Percentiles rank a stretch among this genome's conserved stretches.
Evolutionary conservation across 2,797 vertebrate genomes (phyloP).

Genomic region (Tolypeutes matacus): DNA sequence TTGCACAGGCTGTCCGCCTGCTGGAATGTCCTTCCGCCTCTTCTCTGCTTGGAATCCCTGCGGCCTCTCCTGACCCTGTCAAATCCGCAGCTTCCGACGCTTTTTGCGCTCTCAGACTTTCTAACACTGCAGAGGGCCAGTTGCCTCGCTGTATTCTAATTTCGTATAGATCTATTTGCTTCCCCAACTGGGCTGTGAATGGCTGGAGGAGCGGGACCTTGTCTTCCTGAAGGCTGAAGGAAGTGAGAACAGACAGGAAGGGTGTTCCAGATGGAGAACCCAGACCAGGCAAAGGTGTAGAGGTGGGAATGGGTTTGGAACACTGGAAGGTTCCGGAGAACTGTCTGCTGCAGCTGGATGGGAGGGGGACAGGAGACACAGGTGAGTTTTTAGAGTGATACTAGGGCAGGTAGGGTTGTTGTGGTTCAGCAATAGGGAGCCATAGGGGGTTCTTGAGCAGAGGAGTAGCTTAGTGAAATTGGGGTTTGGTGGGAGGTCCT

Average conservation of each 20-base stretch:
- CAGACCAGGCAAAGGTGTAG: neutral
- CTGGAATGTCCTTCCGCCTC: neutral
- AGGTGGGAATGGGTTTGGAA: neutral
- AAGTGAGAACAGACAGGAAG: no score
- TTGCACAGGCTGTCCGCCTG: neutral
- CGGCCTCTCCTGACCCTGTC: neutral
- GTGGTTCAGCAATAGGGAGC: neutral
- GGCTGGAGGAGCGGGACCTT: neutral
- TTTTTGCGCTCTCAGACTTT: neutral
- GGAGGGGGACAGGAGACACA: neutral
- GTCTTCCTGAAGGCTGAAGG: neutral
- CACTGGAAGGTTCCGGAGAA: neutral
- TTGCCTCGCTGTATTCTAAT: neutral
- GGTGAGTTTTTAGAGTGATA: rapidly evolving
- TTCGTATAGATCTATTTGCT: neutral
- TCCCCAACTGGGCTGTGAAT: neutral
- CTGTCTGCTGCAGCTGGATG: neutral
- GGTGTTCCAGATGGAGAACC: neutral
- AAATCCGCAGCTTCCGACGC: rapidly evolving
- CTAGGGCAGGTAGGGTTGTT: neutral
- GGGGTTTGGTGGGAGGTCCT: no score
- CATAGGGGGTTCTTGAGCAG: neutral
- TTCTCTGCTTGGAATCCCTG: no score
- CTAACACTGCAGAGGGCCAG: neutral
- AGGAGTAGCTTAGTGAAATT: neutral